Conservation (phyloP, 2,888 invertebrate genomes). For the Xiphydria camelus region DNA sequence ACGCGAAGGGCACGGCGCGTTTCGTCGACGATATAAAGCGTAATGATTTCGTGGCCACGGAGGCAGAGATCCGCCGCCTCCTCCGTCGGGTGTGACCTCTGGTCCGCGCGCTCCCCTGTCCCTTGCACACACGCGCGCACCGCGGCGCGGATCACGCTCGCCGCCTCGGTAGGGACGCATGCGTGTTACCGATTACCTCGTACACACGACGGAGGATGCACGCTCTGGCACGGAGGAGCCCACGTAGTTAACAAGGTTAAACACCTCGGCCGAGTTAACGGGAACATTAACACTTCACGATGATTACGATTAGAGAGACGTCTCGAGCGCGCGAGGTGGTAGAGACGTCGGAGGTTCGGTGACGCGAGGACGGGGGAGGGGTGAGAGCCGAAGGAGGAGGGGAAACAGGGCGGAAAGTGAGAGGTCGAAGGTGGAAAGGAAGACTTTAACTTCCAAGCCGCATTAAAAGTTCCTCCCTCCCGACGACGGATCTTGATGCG, state of each 20-base stretch:
- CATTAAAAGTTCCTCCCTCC: conserved; percentile 39
- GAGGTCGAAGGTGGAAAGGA: conserved; percentile 36
- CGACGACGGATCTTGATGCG: neutral
- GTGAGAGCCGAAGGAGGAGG: conserved; percentile 16
- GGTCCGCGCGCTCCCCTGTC: no score
- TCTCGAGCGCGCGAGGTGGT: conserved; percentile 41
- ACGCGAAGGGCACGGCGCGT: no score
- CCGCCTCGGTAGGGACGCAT: conserved; percentile 19
- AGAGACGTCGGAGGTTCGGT: conserved; percentile 20
- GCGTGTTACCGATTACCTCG: conserved; percentile 20
- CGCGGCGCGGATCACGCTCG: conserved; percentile 2
- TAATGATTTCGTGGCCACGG: conserved; percentile 21
- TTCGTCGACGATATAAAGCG: no score
- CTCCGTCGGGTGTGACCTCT: conserved; percentile 43
- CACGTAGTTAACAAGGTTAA: conserved; percentile 57
- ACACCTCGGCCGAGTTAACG: conserved; percentile 57
- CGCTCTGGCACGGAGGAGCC: conserved; percentile 15
- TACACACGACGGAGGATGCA: conserved; percentile 8
- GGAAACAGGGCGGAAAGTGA: conserved; percentile 37
- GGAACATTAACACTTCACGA: conserved; percentile 56
- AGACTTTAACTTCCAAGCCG: conserved; percentile 43
- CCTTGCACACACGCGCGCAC: no score
- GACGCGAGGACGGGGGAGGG: neutral
- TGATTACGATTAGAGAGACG: conserved; percentile 57
- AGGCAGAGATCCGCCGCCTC: conserved; percentile 36